A percentile compares a stretch with the other conserved stretches of the same genome.
phyloP scores from a whole-genome alignment of 2,797 vertebrate genomes.

The Acipenser ruthenus region DNA sequence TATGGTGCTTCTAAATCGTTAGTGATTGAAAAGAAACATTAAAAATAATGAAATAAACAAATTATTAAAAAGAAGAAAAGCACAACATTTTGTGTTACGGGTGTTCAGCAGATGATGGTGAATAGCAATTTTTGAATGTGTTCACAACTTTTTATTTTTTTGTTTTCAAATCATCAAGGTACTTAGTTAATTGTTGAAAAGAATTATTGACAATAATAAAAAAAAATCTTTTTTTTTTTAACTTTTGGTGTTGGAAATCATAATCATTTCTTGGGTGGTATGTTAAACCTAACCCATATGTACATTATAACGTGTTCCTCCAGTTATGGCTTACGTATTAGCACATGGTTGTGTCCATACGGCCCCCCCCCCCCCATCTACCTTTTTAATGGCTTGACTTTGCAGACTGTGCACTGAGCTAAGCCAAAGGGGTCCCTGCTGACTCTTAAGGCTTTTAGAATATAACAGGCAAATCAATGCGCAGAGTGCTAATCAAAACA shows the following conservation, averaged over 20 bases:
- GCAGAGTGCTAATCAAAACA: constrained; percentile 55
- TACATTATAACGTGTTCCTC: neutral
- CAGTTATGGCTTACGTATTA: neutral
- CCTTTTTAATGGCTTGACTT: constrained; percentile 52
- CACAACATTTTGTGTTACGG: constrained; percentile 77
- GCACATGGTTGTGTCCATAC: constrained; percentile 9
- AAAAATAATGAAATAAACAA: constrained; percentile 6
- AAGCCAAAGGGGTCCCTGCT: constrained; percentile 50
- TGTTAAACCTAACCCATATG: too few relatives aligned
- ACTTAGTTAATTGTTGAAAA: constrained; percentile 28
- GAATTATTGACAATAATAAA: constrained; percentile 17
- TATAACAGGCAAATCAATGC: constrained; percentile 58
- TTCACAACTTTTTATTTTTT: constrained; percentile 22
- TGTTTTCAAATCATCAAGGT: constrained; percentile 3
- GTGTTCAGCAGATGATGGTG: constrained; percentile 56
- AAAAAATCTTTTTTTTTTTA: neutral
- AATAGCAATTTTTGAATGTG: constrained; percentile 12
- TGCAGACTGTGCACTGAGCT: constrained; percentile 43
- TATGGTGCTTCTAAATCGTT: constrained; percentile 44
- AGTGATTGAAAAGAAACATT: constrained; percentile 11
- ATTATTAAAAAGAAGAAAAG: constrained; percentile 42
- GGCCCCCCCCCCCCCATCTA: constrained; percentile 33
- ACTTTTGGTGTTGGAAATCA: neutral
- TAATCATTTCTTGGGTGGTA: too few relatives aligned
- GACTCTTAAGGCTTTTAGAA: constrained; percentile 39